Conservation (phyloP, 2,113 vertebrate species). For the Eurypyga helias region DNA sequence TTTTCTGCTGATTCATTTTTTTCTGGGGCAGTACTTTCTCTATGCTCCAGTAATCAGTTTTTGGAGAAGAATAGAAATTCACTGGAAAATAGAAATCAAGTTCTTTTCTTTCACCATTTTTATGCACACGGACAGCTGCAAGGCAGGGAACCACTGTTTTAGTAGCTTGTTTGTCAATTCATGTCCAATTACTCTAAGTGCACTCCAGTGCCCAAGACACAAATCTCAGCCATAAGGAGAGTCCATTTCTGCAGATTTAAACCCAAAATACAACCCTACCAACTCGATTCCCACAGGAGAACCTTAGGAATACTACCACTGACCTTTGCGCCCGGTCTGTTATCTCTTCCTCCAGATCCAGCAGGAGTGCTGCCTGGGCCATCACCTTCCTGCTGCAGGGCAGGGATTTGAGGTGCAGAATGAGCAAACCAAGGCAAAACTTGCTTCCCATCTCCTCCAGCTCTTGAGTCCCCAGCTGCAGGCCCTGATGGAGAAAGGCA, state of each 20-base stretch:
- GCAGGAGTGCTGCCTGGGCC: conserved; percentile 63
- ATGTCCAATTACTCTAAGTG: neutral
- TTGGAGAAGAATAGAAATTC: neutral
- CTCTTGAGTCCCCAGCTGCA: conserved; percentile 87
- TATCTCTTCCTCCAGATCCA: conserved; percentile 76
- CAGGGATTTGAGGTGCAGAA: conserved; percentile 80
- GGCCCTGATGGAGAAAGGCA: conserved; percentile 77
- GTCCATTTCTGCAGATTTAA: neutral
- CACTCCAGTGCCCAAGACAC: neutral
- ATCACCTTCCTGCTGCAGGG: conserved; percentile 77
- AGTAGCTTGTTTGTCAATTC: neutral
- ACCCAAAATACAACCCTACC: neutral
- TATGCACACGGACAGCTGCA: neutral
- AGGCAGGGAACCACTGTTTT: neutral
- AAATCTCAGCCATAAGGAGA: neutral
- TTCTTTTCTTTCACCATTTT: neutral
- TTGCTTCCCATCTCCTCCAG: conserved; percentile 92
- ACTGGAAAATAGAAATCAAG: neutral
- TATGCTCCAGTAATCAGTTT: neutral
- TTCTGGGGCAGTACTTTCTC: neutral
- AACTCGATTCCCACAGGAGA: neutral
- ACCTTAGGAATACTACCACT: neutral
- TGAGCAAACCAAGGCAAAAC: conserved; percentile 89
- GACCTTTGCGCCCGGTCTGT: conserved; percentile 78
- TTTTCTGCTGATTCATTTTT: neutral